Base-by-base conservation (phyloP, 2,113 vertebrate genomes). In the Phaethon lepturus region DNA sequence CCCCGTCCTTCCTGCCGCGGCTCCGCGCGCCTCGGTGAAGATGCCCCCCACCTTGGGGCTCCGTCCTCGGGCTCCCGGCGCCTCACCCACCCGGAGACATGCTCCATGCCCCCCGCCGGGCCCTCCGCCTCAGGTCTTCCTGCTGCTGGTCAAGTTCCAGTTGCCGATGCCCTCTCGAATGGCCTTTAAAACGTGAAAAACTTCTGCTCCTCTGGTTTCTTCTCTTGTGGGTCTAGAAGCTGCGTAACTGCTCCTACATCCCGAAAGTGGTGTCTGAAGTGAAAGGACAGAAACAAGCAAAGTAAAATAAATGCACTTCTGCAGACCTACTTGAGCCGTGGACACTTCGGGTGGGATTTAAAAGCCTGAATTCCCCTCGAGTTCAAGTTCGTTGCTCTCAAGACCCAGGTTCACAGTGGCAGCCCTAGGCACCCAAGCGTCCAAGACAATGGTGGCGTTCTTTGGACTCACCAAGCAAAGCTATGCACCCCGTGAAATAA, bases 61-160 rank as follows among this genome's bases (percentile, higher is more conserved):
- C 74, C 20, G 11, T 28, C 13, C 45, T 9, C 6, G 13, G 20
- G 16, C 22, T 45, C 22, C 45, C 3, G 33, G 26, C 10, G 22
- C 8, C 64, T 18, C 47, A 10, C 5, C 14, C 3, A 0, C 29
- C 16, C 15, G 1, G 7, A 13, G 29, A 19, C 16, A 0, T 0
- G 5, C 18, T 9, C 12, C 31, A 2, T 18, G 16, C 40, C 4
- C 28, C 20, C 45, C 1, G 3, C 52, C 7, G 4, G 10, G 8
- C 8, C 3, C 40, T 55, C 20, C 5, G 0, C 11, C 25, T 9
- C 35, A 3, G 42, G 15, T 47, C 16, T 5, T 11, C 17, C 13
- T 4, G 3, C 0, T 11, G 4, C 13, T 4, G 53, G 31, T 8
- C 58, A 38, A 6, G 12, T 2, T 16, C 29, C 16, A 5, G 44